These are phyloP conservation scores for Hydrophis major DNA, from an alignment of 2,797 vertebrate species.

Conservation along the genomic window DNA sequence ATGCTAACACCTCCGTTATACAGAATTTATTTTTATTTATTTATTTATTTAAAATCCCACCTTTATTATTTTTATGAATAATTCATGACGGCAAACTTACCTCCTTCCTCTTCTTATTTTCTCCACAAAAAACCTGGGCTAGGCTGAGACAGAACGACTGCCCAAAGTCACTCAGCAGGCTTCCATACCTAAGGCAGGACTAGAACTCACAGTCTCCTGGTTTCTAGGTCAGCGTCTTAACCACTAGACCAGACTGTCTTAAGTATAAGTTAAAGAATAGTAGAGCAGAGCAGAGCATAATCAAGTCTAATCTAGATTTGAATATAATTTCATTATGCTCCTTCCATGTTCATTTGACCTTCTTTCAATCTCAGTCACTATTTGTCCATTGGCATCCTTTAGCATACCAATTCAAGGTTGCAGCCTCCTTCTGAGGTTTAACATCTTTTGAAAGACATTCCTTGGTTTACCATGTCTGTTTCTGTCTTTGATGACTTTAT, in stretches of 20 bases:
- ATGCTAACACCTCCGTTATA: not conserved
- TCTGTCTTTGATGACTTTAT: not conserved
- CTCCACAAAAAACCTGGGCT: not conserved
- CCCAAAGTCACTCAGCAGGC: not conserved
- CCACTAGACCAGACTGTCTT: not conserved
- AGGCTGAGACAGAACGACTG: not conserved
- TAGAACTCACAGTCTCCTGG: not conserved
- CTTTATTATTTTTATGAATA: not conserved
- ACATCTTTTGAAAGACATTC: not conserved
- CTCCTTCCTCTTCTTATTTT: not conserved
- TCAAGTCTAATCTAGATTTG: not conserved
- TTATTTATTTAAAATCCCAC: not conserved
- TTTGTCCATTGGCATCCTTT: not conserved
- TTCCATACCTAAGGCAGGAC: not conserved
- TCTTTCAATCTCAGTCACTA: not conserved
- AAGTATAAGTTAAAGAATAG: not conserved
- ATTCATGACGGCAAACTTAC: not conserved
- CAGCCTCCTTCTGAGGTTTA: not conserved
- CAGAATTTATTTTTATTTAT: not conserved
- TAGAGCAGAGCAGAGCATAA: not conserved
- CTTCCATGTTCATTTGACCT: not conserved
- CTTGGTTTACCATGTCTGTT: not conserved
- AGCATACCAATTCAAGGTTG: not conserved
- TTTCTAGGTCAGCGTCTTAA: not conserved
- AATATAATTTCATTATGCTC: not conserved